A percentile compares a stretch with the other conserved stretches of the same genome.
Conservation (phyloP, 2,888 invertebrate genomes). For the Nipponacmea schrenckii region DNA sequence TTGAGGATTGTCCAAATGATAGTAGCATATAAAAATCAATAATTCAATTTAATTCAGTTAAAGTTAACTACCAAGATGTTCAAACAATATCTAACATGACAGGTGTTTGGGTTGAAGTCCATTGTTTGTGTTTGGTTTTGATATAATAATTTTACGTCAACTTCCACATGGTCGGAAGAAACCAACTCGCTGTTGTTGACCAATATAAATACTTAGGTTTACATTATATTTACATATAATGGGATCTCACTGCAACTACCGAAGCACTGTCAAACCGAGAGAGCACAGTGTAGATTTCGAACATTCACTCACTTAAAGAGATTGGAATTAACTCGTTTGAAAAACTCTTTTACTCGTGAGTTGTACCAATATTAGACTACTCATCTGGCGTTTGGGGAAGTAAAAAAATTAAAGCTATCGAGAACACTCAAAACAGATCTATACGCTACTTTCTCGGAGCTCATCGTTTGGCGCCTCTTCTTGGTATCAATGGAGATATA, state of each 20-base stretch:
- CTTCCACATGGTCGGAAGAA: background rate
- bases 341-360: background rate
- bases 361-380: background rate
- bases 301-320: background rate
- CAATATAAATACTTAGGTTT: background rate
- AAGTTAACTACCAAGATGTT: no score
- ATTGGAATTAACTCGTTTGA: background rate
- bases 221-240: background rate
- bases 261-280: background rate
- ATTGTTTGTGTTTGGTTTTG: no score
- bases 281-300: background rate
- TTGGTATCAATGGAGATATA: conserved; percentile 17
- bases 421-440: conserved; percentile 18
- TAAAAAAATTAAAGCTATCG: conserved; percentile 16
- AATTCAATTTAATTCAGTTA: no score
- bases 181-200: background rate
- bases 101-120: no score
- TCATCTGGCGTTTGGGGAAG: background rate
- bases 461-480: conserved; percentile 16
- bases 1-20: no score
- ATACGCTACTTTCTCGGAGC: conserved; percentile 20
- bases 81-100: no score
- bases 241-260: background rate
- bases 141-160: no score
- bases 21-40: no score